Base-by-base conservation (phyloP, 2,888 invertebrate genomes). In the Morpho deidamia region DNA sequence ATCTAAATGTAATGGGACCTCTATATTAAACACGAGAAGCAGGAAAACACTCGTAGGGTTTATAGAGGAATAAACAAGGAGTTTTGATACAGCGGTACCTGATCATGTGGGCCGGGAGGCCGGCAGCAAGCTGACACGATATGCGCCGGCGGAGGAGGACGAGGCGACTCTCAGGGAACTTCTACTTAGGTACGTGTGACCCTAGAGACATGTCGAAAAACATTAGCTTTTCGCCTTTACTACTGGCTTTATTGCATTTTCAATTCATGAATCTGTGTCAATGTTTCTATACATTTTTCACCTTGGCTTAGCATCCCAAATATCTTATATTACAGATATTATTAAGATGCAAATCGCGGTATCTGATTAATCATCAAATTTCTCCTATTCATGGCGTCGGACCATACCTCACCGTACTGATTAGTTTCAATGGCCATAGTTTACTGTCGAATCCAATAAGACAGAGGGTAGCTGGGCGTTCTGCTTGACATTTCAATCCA, bases 101-200 rank as follows among this genome's bases (percentile, higher is more conserved):
- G 90, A 90, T 68, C 87, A 90, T 90, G 90, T 81, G 84, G 85
- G 79, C 86, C 84, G 85, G 85, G 86, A 85, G 86, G 87, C 86
- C 84, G 91, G 90, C 80, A 85, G 90, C 80, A 90, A 91, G 91
- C 90, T 91, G 90, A 93, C 93, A 91, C 93, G 94, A 93, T 93
- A 94, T 94, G 94, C 93, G 92, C 92, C 94, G 94, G 91, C 93
- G 92, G 93, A 94, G 91, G 95, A 95, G 91, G 96, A 96, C 93
- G 96, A 96, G 92, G 95, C 95, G 90, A 96, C 96, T 92, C 94
- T 96, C 92, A 95, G 96, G 93, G 95, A 96, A 94, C 94, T 96
- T 92, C 95, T 96, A 91, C 94, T 96, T 94, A 96, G 96, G 96
- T 95, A 94, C 90, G 88, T 83, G 74, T 73, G 72, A 76, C 75